Conservation (phyloP, 2,888 invertebrate species). For the Athalia cordata region DNA sequence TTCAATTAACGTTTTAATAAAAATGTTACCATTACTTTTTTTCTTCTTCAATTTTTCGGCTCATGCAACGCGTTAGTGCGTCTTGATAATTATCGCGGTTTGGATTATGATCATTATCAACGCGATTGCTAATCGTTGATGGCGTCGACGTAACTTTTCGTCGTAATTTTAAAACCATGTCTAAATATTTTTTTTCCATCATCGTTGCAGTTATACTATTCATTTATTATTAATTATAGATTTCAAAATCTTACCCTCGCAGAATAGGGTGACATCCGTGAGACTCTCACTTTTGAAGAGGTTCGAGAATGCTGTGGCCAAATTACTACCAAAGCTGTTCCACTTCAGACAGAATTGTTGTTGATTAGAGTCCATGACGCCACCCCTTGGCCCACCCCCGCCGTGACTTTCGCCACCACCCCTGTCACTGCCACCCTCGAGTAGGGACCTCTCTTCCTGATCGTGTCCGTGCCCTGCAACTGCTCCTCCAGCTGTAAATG, state of each 20-base stretch:
- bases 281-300: conserved; percentile 94
- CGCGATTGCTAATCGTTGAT: no score
- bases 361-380: conserved; percentile 92
- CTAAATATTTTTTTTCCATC: not conserved
- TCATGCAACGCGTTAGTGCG: no score
- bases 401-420: conserved; percentile 67
- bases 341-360: conserved; percentile 97
- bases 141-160: no score
- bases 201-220: not conserved
- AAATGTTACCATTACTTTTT: no score
- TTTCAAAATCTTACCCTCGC: conserved; percentile 85
- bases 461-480: conserved; percentile 70
- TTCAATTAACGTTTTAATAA: no score
- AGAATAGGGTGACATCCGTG: conserved; percentile 93
- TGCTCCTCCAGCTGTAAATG: conserved; percentile 67
- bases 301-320: conserved; percentile 94
- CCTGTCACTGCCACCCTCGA: conserved; percentile 66
- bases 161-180: not conserved
- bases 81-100: no score
- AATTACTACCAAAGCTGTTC: conserved; percentile 96
- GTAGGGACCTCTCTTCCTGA: conserved; percentile 65
- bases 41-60: no score
- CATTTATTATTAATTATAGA: not conserved
- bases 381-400: conserved; percentile 74
- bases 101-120: no score